Evolutionary conservation across 2,888 invertebrate genomes (phyloP).

Genomic region (Phymatocera aterrima): DNA sequence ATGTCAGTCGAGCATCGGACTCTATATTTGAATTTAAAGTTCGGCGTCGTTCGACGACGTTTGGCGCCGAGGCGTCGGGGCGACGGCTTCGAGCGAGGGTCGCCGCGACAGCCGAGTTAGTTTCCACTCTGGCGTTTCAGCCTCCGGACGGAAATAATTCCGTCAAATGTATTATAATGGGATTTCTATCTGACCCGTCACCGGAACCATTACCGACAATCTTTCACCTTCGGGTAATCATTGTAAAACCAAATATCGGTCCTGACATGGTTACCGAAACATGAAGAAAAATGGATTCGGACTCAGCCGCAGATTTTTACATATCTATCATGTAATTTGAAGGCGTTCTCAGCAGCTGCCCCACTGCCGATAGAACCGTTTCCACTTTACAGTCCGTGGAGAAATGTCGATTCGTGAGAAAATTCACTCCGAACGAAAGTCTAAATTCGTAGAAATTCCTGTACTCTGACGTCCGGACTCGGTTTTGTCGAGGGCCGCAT

Average conservation of each 20-base stretch:
- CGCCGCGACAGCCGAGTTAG: conserved; percentile 36
- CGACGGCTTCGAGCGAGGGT: conserved; percentile 28
- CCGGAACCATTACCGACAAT: conserved; percentile 19
- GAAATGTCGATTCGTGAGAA: not conserved
- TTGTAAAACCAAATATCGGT: not conserved
- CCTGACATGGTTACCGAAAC: not conserved
- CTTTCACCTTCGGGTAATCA: conserved; percentile 10
- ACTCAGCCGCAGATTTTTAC: not conserved
- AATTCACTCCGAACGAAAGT: not conserved
- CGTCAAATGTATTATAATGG: conserved; percentile 20
- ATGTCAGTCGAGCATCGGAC: conserved; percentile 63
- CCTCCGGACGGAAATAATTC: conserved; percentile 37
- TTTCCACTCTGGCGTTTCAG: conserved; percentile 27
- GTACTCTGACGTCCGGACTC: not conserved
- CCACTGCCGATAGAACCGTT: not conserved
- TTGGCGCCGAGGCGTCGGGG: conserved; percentile 36
- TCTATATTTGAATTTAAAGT: conserved; percentile 64
- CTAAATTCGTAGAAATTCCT: not conserved
- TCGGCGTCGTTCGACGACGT: conserved; percentile 43
- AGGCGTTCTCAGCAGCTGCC: not conserved
- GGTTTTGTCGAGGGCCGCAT: not conserved
- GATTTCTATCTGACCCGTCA: conserved; percentile 31
- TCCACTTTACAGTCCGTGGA: not conserved
- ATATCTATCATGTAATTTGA: not conserved
- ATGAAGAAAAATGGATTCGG: not conserved